Base-by-base conservation (phyloP, 2,113 vertebrate species). In the Lampris incognitus region DNA sequence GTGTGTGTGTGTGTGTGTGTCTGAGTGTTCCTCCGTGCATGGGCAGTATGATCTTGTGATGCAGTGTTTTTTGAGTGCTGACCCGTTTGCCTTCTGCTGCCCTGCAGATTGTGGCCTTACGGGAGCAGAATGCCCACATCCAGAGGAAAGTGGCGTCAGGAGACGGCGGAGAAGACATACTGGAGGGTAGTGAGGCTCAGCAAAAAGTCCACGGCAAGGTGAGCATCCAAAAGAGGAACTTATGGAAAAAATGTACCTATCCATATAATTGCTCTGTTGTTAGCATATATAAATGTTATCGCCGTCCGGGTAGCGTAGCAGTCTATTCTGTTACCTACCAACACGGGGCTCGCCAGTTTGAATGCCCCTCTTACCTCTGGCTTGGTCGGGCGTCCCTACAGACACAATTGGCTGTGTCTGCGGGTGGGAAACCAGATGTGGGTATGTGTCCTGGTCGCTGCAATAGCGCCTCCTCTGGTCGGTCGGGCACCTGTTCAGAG, bases 51-150 rank as follows among this genome's bases (percentile, higher is more conserved):
- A 24, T 24, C 24, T 24, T 40, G 3, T 69, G 46, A 65, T 40
- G 1, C 6, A 37, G 40, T 54, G 6, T 6, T 0, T 38, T 59
- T 46, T 10, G 2, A 39, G 9, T 11, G 56, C 39, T 78, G 5
- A 55, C 50, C 7, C 54, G 1, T 49, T 24, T 50, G 0, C n/a
- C 51, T 49, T 73, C 13, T 67, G n/a, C 24, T 91, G 0, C 90
- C 83, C 89, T 92, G 10, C 94, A 99, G 98, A 99, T 99, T 68
- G 94, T 97, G 92, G 97, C 96, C 91, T 96, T 99, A 92, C 94
- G 96, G 71, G 98, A 99, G 87, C 98, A 99, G 94, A 99, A 98
- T 95, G 97, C 97, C 77, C 97, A 98, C 86, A 96, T 98, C 86
- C 98, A 98, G 91, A 97, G 97, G 82, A 99, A 98, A 94, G 96